Evolutionary conservation across 1,140 invertebrate species (phyloP).

Genomic region (Galleria mellonella): DNA sequence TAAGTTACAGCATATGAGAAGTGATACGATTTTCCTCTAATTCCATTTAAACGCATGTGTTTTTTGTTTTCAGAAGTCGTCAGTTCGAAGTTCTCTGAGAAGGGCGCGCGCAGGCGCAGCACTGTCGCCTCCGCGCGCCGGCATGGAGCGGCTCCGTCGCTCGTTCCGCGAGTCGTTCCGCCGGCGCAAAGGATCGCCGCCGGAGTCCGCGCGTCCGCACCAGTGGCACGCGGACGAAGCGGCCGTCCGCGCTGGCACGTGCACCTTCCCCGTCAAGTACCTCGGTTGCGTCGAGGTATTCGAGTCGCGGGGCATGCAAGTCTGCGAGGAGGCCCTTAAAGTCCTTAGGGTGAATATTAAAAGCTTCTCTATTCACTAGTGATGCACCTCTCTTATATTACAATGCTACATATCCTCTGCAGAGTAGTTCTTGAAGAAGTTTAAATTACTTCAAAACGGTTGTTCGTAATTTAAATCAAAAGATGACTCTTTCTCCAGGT

Average conservation of each 20-base stretch:
- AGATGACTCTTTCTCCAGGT: too few relatives aligned
- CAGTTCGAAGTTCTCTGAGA: slow-evolving; percentile 72
- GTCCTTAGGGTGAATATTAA: slow-evolving; percentile 84
- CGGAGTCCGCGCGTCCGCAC: slow-evolving; percentile 95
- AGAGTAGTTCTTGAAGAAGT: too few relatives aligned
- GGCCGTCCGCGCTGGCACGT: slow-evolving; percentile 95
- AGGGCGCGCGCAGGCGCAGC: slow-evolving; percentile 77
- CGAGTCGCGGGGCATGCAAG: slow-evolving; percentile 99
- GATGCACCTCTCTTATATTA: too few relatives aligned
- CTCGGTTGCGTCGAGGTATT: slow-evolving; percentile 99
- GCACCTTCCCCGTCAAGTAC: slow-evolving; percentile 98
- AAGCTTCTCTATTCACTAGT: too few relatives aligned
- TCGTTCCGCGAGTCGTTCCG: slow-evolving; percentile 96
- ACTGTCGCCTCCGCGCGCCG: slow-evolving; percentile 82
- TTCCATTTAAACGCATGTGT: not conserved
- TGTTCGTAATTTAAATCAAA: too few relatives aligned
- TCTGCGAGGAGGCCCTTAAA: slow-evolving; percentile 99
- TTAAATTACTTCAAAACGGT: too few relatives aligned
- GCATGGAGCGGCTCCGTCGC: slow-evolving; percentile 93
- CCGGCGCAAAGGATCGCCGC: slow-evolving; percentile 84
- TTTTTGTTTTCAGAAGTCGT: slow-evolving; percentile 66
- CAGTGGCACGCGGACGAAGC: slow-evolving; percentile 99
- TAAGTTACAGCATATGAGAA: too few relatives aligned
- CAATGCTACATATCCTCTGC: too few relatives aligned
- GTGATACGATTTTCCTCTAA: too few relatives aligned